Conservation (phyloP, 2,797 vertebrate genomes). For the Phrynocephalus forsythii region DNA sequence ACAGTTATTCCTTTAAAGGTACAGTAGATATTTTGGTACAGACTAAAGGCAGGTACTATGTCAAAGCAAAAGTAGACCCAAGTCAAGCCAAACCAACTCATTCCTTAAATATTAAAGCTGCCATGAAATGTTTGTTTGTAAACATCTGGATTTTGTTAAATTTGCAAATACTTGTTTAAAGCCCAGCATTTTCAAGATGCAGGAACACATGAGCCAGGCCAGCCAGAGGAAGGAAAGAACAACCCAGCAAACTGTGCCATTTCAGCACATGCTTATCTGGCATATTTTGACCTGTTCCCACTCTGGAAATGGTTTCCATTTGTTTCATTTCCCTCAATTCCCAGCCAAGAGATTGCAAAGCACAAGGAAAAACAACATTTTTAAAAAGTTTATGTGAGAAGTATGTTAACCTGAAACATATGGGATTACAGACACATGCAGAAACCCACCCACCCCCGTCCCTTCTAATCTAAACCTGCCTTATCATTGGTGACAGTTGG, state of each 20-base stretch:
- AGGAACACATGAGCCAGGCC: constrained; percentile 36
- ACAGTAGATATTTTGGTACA: too few relatives aligned
- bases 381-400: background rate
- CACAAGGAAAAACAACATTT: background rate
- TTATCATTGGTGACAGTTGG: background rate
- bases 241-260: background rate
- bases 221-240: background rate
- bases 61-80: background rate
- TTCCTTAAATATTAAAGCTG: background rate
- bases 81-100: background rate
- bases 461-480: background rate
- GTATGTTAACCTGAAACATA: background rate
- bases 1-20: background rate
- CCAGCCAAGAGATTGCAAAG: background rate
- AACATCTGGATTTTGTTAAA: background rate
- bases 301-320: background rate
- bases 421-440: background rate
- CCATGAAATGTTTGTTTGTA: background rate
- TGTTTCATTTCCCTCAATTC: constrained; percentile 5
- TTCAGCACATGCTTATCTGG: background rate
- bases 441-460: background rate
- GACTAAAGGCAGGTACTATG: background rate
- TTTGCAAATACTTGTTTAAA: constrained; percentile 17
- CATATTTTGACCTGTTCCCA: background rate
- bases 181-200: background rate